phyloP scores from a whole-genome alignment of 1,140 invertebrate genomes.

The Panagrolaimus sp. region DNA sequence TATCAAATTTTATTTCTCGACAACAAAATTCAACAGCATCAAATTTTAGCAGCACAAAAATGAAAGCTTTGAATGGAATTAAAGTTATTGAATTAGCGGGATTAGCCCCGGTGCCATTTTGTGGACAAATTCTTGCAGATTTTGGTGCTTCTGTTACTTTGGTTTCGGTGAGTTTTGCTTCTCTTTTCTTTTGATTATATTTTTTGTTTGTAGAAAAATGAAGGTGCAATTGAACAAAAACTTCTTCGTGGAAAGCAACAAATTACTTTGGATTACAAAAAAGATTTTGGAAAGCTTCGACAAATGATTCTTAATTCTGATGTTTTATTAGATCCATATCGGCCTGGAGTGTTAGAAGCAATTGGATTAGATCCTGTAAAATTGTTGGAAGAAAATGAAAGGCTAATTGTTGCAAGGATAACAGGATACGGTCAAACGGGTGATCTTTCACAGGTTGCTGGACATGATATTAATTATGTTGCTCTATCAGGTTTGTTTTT shows the following conservation, averaged over 20 bases:
- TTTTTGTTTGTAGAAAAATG: conserved; percentile 20
- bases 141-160: conserved; percentile 85
- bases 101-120: conserved; percentile 87
- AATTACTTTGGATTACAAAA: conserved; percentile 39
- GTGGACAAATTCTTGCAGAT: conserved; percentile 86
- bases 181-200: conserved; percentile 23
- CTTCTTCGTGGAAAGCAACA: conserved; percentile 23
- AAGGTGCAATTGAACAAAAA: conserved; percentile 26
- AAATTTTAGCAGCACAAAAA: conserved; percentile 60
- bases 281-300: conserved; percentile 27
- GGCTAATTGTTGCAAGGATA: conserved; percentile 83
- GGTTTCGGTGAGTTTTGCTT: conserved; percentile 30
- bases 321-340: conserved; percentile 86
- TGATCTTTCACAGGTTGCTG: conserved; percentile 71
- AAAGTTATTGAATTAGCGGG: conserved; percentile 89
- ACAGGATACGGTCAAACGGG: conserved; percentile 87
- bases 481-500: conserved; percentile 73
- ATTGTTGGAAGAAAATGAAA: conserved; percentile 72
- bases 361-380: conserved; percentile 76
- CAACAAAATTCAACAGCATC: conserved; percentile 66
- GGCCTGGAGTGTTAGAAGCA: conserved; percentile 88
- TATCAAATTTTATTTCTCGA: not conserved
- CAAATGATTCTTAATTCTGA: conserved; percentile 68
- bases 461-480: conserved; percentile 97
- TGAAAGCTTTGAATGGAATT: conserved; percentile 78